Percentiles rank a stretch among this genome's conserved stretches.
These are phyloP conservation scores for Chymomyza amoena DNA, from an alignment of 2,888 invertebrate species.

Conservation along the genomic window DNA sequence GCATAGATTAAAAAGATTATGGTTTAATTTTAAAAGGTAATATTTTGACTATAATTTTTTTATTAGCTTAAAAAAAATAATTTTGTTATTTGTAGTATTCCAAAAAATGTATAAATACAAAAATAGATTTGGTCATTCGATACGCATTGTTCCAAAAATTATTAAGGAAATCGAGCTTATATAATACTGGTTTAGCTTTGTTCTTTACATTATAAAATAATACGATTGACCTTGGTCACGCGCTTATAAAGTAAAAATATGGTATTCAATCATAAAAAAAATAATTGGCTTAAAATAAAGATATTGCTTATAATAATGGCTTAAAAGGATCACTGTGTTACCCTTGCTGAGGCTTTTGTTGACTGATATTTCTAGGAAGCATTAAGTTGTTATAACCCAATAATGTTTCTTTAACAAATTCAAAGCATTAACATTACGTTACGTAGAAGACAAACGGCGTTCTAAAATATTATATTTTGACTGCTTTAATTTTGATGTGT, in stretches of 20 bases:
- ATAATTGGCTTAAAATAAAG: slow-evolving; percentile 10
- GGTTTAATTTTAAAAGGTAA: too few relatives aligned
- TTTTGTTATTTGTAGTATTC: too few relatives aligned
- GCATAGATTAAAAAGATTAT: too few relatives aligned
- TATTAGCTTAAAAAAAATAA: too few relatives aligned
- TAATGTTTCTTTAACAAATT: too few relatives aligned
- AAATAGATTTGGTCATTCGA: neutral
- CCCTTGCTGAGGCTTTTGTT: neutral
- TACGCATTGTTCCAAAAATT: neutral
- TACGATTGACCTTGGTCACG: slow-evolving; percentile 5
- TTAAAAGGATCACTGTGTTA: neutral
- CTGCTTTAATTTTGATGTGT: too few relatives aligned
- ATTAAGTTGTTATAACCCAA: neutral
- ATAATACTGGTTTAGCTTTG: slow-evolving; percentile 56
- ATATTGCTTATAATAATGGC: slow-evolving; percentile 34
- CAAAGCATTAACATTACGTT: too few relatives aligned
- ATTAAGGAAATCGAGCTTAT: slow-evolving; percentile 52
- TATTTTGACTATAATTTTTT: too few relatives aligned
- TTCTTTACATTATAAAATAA: slow-evolving; percentile 11
- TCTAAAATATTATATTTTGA: too few relatives aligned
- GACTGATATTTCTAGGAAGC: neutral
- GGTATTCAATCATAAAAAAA: neutral
- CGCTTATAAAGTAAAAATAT: slow-evolving; percentile 1
- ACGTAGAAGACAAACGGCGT: too few relatives aligned
- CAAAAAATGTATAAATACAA: neutral